A percentile compares a stretch with the other conserved stretches of the same genome.
Evolutionary conservation across 2,797 vertebrate species (phyloP).

Genomic region (Allobates femoralis): DNA sequence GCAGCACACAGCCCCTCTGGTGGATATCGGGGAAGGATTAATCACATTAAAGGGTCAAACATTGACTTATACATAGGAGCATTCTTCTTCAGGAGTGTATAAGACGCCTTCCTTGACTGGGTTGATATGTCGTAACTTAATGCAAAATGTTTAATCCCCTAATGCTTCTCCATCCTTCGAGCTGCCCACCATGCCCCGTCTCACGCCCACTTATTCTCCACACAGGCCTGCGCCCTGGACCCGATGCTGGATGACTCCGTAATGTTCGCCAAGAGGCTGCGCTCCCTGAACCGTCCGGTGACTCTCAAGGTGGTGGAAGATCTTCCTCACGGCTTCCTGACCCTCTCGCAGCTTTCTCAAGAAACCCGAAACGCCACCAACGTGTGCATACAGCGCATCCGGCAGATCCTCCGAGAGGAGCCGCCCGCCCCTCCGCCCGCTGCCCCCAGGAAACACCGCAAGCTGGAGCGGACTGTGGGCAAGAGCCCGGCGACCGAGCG

Average conservation of each 20-base stretch:
- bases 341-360: constrained; percentile 84
- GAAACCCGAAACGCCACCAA: constrained; percentile 85
- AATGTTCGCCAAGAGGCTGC: constrained; percentile 89
- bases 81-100: no score
- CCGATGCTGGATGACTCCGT: constrained; percentile 94
- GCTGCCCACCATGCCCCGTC: not conserved
- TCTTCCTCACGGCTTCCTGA: constrained; percentile 92
- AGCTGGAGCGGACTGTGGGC: constrained; percentile 77
- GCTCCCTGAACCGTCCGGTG: constrained; percentile 79
- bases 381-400: constrained; percentile 84
- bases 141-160: no score
- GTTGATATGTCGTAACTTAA: no score
- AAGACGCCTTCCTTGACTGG: no score
- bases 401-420: constrained; percentile 75
- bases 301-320: constrained; percentile 87
- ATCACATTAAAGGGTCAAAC: no score
- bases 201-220: not conserved
- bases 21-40: no score
- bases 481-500: constrained; percentile 45
- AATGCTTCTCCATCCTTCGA: no score
- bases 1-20: no score
- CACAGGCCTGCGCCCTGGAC: constrained; percentile 88
- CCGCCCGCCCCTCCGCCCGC: constrained; percentile 67
- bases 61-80: no score
- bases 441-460: constrained; percentile 79